These are phyloP conservation scores for Prorops nasuta DNA, from an alignment of 1,140 invertebrate genomes.

Conservation along the genomic window DNA sequence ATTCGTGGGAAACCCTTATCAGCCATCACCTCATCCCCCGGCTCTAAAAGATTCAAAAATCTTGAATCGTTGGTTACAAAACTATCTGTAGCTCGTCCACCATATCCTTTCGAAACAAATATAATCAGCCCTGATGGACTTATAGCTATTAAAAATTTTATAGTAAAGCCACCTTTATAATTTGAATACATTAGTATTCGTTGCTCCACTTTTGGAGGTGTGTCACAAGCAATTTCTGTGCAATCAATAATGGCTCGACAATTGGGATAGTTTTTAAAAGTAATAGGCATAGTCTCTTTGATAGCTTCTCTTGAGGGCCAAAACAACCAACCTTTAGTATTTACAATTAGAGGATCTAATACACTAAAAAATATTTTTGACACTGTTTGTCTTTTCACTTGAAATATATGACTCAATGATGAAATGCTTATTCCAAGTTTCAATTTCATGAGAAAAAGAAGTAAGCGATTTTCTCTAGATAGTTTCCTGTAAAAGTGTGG, in stretches of 20 bases:
- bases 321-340: too few relatives aligned
- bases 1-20: constrained; percentile 48
- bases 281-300: too few relatives aligned
- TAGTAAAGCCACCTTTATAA: constrained; percentile 37
- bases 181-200: constrained; percentile 31
- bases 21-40: constrained; percentile 38
- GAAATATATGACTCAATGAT: too few relatives aligned
- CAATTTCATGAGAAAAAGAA: too few relatives aligned
- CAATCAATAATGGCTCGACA: constrained; percentile 13
- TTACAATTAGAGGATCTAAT: too few relatives aligned
- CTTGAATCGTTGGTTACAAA: constrained; percentile 37
- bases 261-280: too few relatives aligned
- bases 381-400: too few relatives aligned
- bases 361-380: too few relatives aligned
- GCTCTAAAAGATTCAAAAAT: constrained; percentile 24
- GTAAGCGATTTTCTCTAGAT: too few relatives aligned
- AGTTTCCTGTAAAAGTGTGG: too few relatives aligned
- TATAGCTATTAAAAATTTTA: constrained; percentile 48
- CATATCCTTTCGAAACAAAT: constrained; percentile 47
- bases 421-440: too few relatives aligned
- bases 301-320: too few relatives aligned
- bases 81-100: constrained; percentile 41
- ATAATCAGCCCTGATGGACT: constrained; percentile 49
- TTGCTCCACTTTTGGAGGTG: constrained; percentile 23
- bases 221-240: constrained; percentile 34